Base-by-base conservation (phyloP, 2,888 invertebrate species). In the Pecten maximus region DNA sequence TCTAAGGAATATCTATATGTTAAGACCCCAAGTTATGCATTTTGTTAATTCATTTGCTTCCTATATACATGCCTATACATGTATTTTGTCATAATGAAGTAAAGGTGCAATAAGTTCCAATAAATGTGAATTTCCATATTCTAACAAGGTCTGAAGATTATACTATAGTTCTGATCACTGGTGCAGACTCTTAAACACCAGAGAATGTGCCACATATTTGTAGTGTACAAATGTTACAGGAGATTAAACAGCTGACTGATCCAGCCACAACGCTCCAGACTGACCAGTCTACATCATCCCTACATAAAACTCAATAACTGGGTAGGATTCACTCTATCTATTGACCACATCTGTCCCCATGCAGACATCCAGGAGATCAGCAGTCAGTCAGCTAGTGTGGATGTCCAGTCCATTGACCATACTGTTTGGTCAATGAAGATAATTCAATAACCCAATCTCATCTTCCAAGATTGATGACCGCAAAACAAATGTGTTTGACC, bases 401-500 rank as follows among this genome's bases (percentile, higher is more conserved):
- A 74, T 74, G 74, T 74, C 28, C 74, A 74, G 74, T 35, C 35
- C 74, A 74, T 74, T 74, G 10, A 74, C 28, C 74, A 28, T 28
- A 74, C 10, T 35, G 74, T 74, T 35, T 74, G 74, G 74, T 74
- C 74, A 35, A 74, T 74, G 74, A 74, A 28, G 74, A 74, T 74
- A 74, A 74, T 74, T 74, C 74, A 74, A 74, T 74, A 74, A 74
- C 35, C 74, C 35, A 35, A 74, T 74, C 74, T 74, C 74, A 35
- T 74, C 74, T 74, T 74, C 28, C 74, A 74, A 74, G 74, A 74
- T 74, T 74, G 74, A 74, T 74, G 74, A 74, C 74, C 74, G 6
- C 74, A 74, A 74, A 74, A 74, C 74, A 74, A 74, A 74, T 74
- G 35, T 74, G 35, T 74, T 74, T 74, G 74, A 74, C 74, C 74